phyloP scores from a whole-genome alignment of 2,888 invertebrate genomes.

The Lymantria dispar region DNA sequence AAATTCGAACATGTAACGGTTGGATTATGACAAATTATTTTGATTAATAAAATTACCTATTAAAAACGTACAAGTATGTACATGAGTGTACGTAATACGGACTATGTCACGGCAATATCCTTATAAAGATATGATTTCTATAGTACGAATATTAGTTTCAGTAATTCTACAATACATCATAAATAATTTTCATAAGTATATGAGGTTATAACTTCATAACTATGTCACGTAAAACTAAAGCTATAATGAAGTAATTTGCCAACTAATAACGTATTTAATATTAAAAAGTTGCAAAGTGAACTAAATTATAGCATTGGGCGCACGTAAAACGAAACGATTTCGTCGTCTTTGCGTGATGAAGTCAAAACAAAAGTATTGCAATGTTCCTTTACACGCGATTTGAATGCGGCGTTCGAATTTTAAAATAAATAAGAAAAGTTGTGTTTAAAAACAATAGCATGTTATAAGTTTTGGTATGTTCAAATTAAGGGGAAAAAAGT shows the following conservation, averaged over 20 bases:
- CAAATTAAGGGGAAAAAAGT: neutral
- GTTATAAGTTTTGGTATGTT: neutral
- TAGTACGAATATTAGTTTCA: too few relatives aligned
- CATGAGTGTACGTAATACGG: too few relatives aligned
- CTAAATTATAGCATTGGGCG: constrained; percentile 19
- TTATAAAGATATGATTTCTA: too few relatives aligned
- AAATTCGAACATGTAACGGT: constrained; percentile 13
- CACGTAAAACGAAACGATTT: constrained; percentile 47
- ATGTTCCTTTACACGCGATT: constrained; percentile 35
- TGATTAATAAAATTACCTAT: too few relatives aligned
- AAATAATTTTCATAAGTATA: neutral
- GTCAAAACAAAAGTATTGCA: constrained; percentile 46
- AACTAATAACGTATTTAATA: constrained; percentile 15
- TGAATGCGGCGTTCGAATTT: constrained; percentile 27
- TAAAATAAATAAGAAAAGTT: constrained; percentile 7
- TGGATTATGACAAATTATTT: constrained; percentile 3
- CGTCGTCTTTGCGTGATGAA: constrained; percentile 54
- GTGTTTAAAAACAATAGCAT: constrained; percentile 2
- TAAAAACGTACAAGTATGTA: too few relatives aligned
- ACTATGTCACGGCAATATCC: too few relatives aligned
- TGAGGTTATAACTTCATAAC: neutral
- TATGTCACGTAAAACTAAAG: constrained; percentile 10
- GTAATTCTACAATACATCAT: too few relatives aligned
- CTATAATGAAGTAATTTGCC: constrained; percentile 30
- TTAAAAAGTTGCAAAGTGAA: constrained; percentile 24